A percentile compares a stretch with the other conserved stretches of the same genome.
These are phyloP conservation scores for Vanessa atalanta DNA, from an alignment of 1,140 invertebrate genomes.

Conservation along the genomic window DNA sequence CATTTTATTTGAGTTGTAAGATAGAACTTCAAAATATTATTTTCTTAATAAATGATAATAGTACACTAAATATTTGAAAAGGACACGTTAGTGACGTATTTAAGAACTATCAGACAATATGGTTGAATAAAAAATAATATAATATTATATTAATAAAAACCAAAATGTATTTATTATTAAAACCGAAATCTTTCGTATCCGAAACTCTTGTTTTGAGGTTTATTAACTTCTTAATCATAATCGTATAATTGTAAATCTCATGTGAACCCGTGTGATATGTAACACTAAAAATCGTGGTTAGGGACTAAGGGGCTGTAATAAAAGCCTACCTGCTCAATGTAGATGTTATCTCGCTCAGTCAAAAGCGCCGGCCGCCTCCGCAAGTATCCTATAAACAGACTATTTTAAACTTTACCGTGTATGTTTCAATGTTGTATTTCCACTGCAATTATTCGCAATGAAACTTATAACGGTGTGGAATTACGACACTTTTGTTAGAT, in stretches of 20 bases:
- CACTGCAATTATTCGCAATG: constrained; percentile 42
- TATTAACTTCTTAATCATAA: constrained; percentile 15
- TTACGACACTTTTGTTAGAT: constrained; percentile 72
- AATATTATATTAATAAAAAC: too few relatives aligned
- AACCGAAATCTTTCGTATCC: background rate
- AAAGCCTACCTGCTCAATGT: constrained; percentile 71
- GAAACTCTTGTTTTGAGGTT: background rate
- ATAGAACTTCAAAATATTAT: too few relatives aligned
- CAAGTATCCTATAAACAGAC: background rate
- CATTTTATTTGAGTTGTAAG: too few relatives aligned
- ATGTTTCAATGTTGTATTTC: constrained; percentile 32
- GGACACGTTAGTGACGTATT: too few relatives aligned
- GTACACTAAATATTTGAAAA: too few relatives aligned
- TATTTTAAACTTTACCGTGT: constrained; percentile 32
- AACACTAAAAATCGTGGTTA: constrained; percentile 34
- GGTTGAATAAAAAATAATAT: too few relatives aligned
- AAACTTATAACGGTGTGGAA: constrained; percentile 62
- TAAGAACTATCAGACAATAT: too few relatives aligned
- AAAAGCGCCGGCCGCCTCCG: constrained; percentile 64
- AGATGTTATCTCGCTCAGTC: constrained; percentile 71
- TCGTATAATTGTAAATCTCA: constrained; percentile 28
- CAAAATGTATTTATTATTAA: background rate
- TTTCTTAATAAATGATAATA: too few relatives aligned
- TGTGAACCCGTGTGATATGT: constrained; percentile 40
- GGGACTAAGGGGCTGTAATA: constrained; percentile 50